These are phyloP conservation scores for Falco biarmicus DNA, from an alignment of 2,797 vertebrate species.

Conservation along the genomic window DNA sequence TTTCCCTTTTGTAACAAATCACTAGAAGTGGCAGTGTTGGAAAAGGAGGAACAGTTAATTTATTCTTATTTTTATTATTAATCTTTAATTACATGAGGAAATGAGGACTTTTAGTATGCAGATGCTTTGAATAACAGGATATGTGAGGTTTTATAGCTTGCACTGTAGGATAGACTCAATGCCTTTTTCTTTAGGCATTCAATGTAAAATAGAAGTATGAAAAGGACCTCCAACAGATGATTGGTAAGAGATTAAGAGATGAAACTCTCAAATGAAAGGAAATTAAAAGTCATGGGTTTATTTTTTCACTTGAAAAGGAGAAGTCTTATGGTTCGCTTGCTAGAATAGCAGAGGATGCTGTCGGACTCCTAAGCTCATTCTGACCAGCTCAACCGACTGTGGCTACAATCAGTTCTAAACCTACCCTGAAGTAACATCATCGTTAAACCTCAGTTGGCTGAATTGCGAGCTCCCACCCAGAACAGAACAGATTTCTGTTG, in stretches of 20 bases:
- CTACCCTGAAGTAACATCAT: neutral
- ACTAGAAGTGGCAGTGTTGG: neutral
- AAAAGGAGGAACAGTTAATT: neutral
- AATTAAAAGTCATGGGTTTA: neutral
- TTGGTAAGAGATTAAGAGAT: neutral
- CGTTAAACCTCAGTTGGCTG: neutral
- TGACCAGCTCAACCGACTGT: neutral
- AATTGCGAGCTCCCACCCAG: neutral
- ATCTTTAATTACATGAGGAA: neutral
- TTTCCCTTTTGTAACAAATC: neutral
- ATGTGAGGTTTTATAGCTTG: neutral
- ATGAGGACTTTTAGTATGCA: neutral
- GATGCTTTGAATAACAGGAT: neutral
- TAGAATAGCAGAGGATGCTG: neutral
- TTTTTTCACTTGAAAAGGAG: neutral
- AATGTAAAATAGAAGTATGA: neutral
- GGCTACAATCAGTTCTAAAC: neutral
- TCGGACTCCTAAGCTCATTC: neutral
- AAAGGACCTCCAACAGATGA: neutral
- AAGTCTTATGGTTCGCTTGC: neutral
- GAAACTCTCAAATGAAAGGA: neutral
- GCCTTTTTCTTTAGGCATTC: neutral
- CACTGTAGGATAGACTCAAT: neutral
- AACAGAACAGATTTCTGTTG: neutral
- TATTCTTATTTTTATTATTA: neutral